These are phyloP conservation scores for Dinothrombium tinctorium DNA, from an alignment of 1,140 invertebrate genomes.

Conservation along the genomic window DNA sequence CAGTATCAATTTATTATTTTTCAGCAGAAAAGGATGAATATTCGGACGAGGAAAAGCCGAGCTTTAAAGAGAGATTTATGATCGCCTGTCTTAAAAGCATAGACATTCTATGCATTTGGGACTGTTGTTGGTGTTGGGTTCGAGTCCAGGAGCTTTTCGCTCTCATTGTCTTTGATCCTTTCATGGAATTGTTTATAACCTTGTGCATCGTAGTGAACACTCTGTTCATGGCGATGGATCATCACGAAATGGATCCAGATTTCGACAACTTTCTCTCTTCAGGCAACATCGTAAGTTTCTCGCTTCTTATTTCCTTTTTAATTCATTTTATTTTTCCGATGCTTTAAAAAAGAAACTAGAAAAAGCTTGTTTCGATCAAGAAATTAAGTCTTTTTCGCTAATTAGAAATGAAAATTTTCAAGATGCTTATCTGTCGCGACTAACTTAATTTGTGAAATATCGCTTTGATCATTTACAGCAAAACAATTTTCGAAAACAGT, in stretches of 20 bases:
- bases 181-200: slow-evolving; percentile 92
- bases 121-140: slow-evolving; percentile 75
- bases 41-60: slow-evolving; percentile 68
- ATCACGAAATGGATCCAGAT: slow-evolving; percentile 71
- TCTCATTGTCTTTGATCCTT: slow-evolving; percentile 84
- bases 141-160: slow-evolving; percentile 70
- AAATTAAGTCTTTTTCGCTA: too few species aligned
- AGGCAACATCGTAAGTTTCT: slow-evolving; percentile 67
- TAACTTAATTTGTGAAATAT: too few species aligned
- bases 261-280: slow-evolving; percentile 59
- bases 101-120: slow-evolving; percentile 87
- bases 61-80: slow-evolving; percentile 55
- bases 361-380: too few species aligned
- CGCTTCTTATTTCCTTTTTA: neutral
- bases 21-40: slow-evolving; percentile 14
- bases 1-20: slow-evolving; percentile 18
- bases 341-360: too few species aligned
- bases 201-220: slow-evolving; percentile 95
- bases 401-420: too few species aligned
- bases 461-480: too few species aligned
- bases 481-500: too few species aligned
- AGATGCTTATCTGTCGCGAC: too few species aligned
- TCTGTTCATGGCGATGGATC: slow-evolving; percentile 89
- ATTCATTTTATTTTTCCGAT: neutral
- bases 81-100: slow-evolving; percentile 47